A percentile compares a stretch with the other conserved stretches of the same genome.
Evolutionary conservation across 92 coral and sea anemone species (phyloP).

Genomic region (Anthopleura xanthogrammica): DNA sequence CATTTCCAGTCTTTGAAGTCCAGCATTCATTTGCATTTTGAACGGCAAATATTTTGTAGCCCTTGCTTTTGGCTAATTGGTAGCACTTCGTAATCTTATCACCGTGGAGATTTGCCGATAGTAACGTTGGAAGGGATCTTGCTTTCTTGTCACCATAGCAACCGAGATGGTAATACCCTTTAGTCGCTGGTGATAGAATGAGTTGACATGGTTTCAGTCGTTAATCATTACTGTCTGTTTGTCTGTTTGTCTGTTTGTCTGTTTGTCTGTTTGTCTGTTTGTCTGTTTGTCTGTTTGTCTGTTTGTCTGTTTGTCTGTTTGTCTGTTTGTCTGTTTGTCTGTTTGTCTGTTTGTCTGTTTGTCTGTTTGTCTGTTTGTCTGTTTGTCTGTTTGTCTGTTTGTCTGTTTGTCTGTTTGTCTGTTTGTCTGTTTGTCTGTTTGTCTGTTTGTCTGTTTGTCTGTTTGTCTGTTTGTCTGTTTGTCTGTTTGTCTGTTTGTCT

Average conservation of each 20-base stretch:
- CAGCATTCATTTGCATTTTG: constrained; percentile 30
- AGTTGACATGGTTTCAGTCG: not conserved
- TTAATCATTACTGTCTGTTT: no score
- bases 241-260: not conserved
- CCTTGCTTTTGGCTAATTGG: constrained; percentile 14
- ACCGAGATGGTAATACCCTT: constrained; percentile 33
- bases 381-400: not conserved
- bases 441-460: not conserved
- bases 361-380: not conserved
- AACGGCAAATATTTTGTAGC: constrained; percentile 21
- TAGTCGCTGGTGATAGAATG: not conserved
- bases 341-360: not conserved
- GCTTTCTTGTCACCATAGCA: constrained; percentile 21
- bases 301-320: not conserved
- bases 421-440: not conserved
- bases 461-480: not conserved
- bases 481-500: not conserved
- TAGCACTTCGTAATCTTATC: constrained; percentile 11
- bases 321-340: not conserved
- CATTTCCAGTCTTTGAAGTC: constrained; percentile 10
- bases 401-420: not conserved
- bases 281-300: not conserved
- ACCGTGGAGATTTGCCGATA: constrained; percentile 5
- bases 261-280: not conserved
- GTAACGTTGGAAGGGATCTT: constrained; percentile 28